Evolutionary conservation across 1,140 invertebrate species (phyloP), one percentile per base, ranked within the genome.

Genomic region (Caenorhabditis inopinata): DNA sequence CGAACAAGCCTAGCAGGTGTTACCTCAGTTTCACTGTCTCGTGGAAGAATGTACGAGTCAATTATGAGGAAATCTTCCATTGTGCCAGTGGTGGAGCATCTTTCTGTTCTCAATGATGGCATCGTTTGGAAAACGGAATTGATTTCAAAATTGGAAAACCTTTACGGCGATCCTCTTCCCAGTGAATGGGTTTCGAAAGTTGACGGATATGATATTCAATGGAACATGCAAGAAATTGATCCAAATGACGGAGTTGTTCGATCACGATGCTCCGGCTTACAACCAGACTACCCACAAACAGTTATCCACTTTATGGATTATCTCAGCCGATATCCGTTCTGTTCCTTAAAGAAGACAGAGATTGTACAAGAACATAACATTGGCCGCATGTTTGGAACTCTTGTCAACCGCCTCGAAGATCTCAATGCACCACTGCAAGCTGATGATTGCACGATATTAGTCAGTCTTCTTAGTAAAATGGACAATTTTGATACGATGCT

Each of bases 21-120:
- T 6, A 68, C 35, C 38, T 32, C 58, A 16, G 58, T 32, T 21
- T 68, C 32, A 2, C 12, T 68, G n/a, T 68, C 58, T 4, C 58
- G 58, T 29, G 58, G 58, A 68, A 68, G 32, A 38, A 68, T 68
- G 58, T 68, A 68, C n/a, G 58, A 68, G 18, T 68, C 58, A 18
- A 68, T 68, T 2, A 42, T 68, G 32, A 23, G 58, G 11, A 11
- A 32, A 9, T 21, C 58, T 4, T 68, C 58, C 2, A 38, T 58
- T 32, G 51, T 68, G 12, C 58, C 58, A 21, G 16, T 23, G 12
- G n/a, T 18, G 21, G 58, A 68, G 2, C n/a, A 29, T 16, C 32
- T 16, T 11, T 32, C 29, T 7, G 32, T 21, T n/a, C 29, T 38
- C 16, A 68, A 68, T 21, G 58, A 68, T 38, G 35, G 58, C 16